These are phyloP conservation scores for Drosophila obscura DNA, from an alignment of 1,140 invertebrate genomes.

Conservation along the genomic window DNA sequence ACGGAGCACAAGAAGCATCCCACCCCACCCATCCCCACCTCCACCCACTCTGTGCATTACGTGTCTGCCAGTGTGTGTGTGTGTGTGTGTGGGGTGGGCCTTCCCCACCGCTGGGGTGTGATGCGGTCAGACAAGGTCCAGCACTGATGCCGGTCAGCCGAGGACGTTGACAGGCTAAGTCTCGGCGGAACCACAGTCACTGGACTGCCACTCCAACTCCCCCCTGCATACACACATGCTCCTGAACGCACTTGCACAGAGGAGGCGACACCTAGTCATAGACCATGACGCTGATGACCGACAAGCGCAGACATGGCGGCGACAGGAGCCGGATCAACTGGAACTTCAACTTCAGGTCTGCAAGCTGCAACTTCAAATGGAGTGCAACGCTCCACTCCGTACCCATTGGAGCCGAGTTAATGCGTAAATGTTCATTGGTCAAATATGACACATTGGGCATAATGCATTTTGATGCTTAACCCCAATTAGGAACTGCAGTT, in stretches of 20 bases:
- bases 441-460: conserved; percentile 53
- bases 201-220: neutral
- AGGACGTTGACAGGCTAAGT: conserved; percentile 66
- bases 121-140: conserved; percentile 64
- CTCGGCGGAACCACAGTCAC: conserved; percentile 51
- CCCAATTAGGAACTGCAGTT: conserved; percentile 9
- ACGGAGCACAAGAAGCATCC: conserved; percentile 17
- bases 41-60: conserved; percentile 45
- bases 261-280: conserved; percentile 14
- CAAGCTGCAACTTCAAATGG: neutral
- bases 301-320: conserved; percentile 37
- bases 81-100: conserved; percentile 3
- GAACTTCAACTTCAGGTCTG: neutral
- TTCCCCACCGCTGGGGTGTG: conserved; percentile 10
- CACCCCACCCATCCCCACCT: neutral
- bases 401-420: conserved; percentile 27
- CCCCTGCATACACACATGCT: neutral
- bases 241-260: neutral
- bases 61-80: conserved; percentile 45
- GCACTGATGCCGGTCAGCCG: conserved; percentile 17
- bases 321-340: conserved; percentile 26
- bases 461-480: conserved; percentile 28
- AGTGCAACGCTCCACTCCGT: conserved; percentile 6
- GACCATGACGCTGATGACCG: conserved; percentile 53
- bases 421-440: conserved; percentile 43